phyloP scores from a whole-genome alignment of 2,888 invertebrate species.

The Fabriciana adippe region DNA sequence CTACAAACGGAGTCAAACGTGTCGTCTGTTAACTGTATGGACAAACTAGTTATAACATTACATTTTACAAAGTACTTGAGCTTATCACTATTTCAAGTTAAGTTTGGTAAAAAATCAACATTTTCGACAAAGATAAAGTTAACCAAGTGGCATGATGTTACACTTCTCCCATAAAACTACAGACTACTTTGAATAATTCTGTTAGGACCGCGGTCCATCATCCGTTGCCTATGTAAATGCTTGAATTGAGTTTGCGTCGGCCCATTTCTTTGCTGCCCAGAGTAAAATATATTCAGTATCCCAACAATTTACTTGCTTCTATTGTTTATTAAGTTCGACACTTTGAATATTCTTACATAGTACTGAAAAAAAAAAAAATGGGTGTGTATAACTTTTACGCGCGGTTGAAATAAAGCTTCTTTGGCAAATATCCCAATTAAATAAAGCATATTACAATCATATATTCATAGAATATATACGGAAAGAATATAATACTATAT shows the following conservation, averaged over 20 bases:
- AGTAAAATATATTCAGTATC: constrained; percentile 1
- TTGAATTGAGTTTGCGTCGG: constrained; percentile 60
- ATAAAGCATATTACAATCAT: too few species aligned
- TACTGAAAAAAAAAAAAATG: too few species aligned
- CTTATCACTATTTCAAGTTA: not conserved
- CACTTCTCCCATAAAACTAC: constrained; percentile 58
- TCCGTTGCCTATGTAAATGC: constrained; percentile 69
- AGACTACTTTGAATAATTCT: constrained; percentile 76
- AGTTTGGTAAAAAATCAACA: constrained; percentile 50
- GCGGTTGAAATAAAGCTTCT: too few species aligned
- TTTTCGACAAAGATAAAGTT: constrained; percentile 50
- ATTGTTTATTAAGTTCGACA: too few species aligned
- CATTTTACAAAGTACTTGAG: not conserved
- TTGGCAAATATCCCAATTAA: too few species aligned
- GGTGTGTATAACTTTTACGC: too few species aligned
- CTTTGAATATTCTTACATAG: too few species aligned
- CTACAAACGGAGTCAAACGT: too few species aligned
- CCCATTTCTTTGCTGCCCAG: constrained; percentile 21
- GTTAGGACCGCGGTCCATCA: constrained; percentile 71
- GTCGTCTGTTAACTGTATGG: too few species aligned
- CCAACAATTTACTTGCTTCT: not conserved
- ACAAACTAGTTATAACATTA: too few species aligned
- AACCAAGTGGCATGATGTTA: constrained; percentile 44
- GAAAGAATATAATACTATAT: too few species aligned
- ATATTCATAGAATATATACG: too few species aligned